Evolutionary conservation across 2,888 invertebrate genomes (phyloP), one percentile per base, ranked within the genome.

Genomic region (Eugnorisma glareosa): DNA sequence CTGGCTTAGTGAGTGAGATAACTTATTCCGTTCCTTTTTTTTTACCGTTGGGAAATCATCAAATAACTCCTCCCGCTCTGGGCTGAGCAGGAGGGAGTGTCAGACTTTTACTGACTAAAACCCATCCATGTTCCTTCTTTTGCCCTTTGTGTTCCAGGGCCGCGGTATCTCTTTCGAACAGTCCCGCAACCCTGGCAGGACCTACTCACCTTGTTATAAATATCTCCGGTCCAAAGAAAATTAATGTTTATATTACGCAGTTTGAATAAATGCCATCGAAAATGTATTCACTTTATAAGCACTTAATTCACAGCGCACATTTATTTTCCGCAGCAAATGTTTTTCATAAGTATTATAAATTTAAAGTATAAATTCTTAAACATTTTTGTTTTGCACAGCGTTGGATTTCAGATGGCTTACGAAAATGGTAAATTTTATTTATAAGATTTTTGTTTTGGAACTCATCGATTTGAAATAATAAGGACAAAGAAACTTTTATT

Each of bases 381-480:
- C 76, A 86, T 94, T 94, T 95, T 94, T 95, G 93, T 95, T 95
- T 93, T 93, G 95, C 95, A 90, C 93, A 92, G 92, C 96, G 92
- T 94, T 93, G 96, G 96, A 96, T 95, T 94, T 94, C 94, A 96
- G 96, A 94, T 95, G 93, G 95, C 96, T 93, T 90, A 78, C 85
- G 93, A 94, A 94, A 92, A 91, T 88, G 95, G 96, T 96, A 96
- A 96, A 91, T 93, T 88, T 79, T 74, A 67, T 83, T 88, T 81
- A 74, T 87, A 82, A 78, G 67, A 78, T 45, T 48, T 75, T 87
- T 66, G 40, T 73, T 82, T 73, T 73, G 69, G 40, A 71, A 67
- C 48, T 63, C 24, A 0, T 8, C 24, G 18, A 67, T 35, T 59
- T 61, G 18, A 61, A 75, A 59, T 31, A 15, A 11, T 54, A 77